phyloP scores from a whole-genome alignment of 1,140 invertebrate species.

The Ooceraea biroi region DNA sequence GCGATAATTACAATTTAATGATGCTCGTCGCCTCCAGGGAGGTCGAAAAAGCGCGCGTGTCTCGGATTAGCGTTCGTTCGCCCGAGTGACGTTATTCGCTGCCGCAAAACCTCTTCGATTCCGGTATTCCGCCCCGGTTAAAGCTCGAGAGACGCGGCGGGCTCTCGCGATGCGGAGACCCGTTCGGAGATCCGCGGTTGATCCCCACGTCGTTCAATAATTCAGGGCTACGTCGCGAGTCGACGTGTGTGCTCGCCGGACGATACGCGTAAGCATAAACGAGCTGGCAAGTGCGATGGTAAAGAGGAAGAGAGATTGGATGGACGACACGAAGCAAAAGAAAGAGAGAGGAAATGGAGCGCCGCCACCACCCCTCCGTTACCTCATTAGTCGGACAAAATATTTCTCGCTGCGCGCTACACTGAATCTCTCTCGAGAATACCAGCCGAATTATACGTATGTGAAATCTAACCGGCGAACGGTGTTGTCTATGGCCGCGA shows the following conservation, averaged over 20 bases:
- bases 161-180: conserved; percentile 56
- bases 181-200: conserved; percentile 70
- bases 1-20: conserved; percentile 54
- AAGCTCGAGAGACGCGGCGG: conserved; percentile 65
- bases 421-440: conserved; percentile 67
- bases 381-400: conserved; percentile 78
- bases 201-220: conserved; percentile 77
- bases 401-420: conserved; percentile 78
- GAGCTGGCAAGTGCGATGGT: conserved; percentile 60
- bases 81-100: conserved; percentile 60
- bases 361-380: conserved; percentile 34
- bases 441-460: conserved; percentile 61
- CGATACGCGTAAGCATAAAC: conserved; percentile 77
- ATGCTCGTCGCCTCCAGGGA: conserved; percentile 41
- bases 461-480: conserved; percentile 66
- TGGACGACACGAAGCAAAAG: conserved; percentile 47
- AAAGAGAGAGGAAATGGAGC: conserved; percentile 66
- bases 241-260: conserved; percentile 68
- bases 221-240: conserved; percentile 73
- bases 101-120: conserved; percentile 54
- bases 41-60: conserved; percentile 51
- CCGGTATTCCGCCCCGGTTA: conserved; percentile 52
- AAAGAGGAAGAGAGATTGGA: conserved; percentile 52
- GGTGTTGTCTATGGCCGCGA: conserved; percentile 52
- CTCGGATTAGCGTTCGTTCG: conserved; percentile 55